Conservation (phyloP, 2,888 invertebrate species). For the Rhogogaster chlorosoma region DNA sequence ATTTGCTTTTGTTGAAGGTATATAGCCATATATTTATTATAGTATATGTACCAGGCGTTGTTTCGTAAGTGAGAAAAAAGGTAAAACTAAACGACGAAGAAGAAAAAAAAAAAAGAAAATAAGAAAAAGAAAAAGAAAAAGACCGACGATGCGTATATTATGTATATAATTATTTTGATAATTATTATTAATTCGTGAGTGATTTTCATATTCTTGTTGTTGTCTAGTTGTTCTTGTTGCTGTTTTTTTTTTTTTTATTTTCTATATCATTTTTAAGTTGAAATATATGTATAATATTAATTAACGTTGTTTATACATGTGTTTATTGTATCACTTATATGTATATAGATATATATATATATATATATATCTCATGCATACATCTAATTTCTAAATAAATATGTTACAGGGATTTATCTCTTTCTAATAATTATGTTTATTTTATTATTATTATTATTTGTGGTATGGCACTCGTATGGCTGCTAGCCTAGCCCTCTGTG, state of each 20-base stretch:
- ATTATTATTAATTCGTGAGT: conserved; percentile 26
- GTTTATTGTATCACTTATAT: conserved; percentile 41
- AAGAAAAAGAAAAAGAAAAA: not conserved
- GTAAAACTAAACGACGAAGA: not conserved
- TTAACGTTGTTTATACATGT: conserved; percentile 60
- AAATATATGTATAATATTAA: conserved; percentile 63
- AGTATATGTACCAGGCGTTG: conserved; percentile 39
- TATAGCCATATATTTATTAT: conserved; percentile 12
- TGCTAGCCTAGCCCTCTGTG: conserved; percentile 59
- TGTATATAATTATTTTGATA: not conserved
- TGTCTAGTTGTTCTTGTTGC: conserved; percentile 7
- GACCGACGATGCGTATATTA: not conserved
- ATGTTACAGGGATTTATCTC: conserved; percentile 59
- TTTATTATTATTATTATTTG: conserved; percentile 57
- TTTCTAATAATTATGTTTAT: conserved; percentile 58
- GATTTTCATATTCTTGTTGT: conserved; percentile 15
- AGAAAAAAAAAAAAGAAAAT: not conserved
- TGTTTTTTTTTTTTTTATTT: not conserved
- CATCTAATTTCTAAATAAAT: conserved; percentile 63
- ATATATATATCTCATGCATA: conserved; percentile 50
- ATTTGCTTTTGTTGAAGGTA: conserved; percentile 37
- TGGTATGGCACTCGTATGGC: conserved; percentile 77
- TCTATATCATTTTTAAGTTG: not conserved
- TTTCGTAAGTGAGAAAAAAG: not conserved
- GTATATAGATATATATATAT: not conserved